Base-by-base conservation (phyloP, 2,797 vertebrate genomes). In the Mus spretus region DNA sequence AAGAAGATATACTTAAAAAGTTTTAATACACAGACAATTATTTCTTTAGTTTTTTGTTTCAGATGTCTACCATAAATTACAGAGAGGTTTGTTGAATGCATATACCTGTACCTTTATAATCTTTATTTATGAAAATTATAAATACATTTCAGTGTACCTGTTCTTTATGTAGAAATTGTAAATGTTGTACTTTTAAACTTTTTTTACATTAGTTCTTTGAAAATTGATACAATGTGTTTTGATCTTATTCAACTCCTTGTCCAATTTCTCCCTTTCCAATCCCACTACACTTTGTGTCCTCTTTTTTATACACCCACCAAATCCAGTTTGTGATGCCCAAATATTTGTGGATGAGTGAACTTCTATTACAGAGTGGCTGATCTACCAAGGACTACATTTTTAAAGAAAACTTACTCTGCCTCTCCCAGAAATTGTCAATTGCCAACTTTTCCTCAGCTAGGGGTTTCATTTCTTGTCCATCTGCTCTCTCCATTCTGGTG, bases 61-160 rank as follows among this genome's bases (percentile, higher is more conserved):
- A 31, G 57, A 15, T 82, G 89, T 83, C 83, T 40, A 13, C 28
- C 40, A 59, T 88, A 85, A 94, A 61, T 86, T 31, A 78, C 55
- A 17, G n/a, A 65, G 78, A 87, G 20, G 14, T 91, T 91, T 26
- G 34, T 88, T 24, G 87, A 47, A 90, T 59, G 70, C 34, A 67
- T 84, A 28, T 79, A 79, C 78, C 31, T 55, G 78, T 80, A n/a
- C 10, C 50, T 93, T 92, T 79, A 89, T 90, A 61, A 22, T 85
- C n/a, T 91, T 85, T 81, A 78, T 94, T 93, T 86, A 78, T 94
- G 67, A 90, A 77, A 92, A 70, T 78, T 65, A 88, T 40, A 28
- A 7, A 83, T n/a, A 61, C 11, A 34, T 55, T 91, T 92, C 77
- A 53, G 37, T 90, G 82, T 94, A 59, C 59, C 15, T 84, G 17